Conservation (phyloP, 2,113 vertebrate species). For the Cercocebus atys region DNA sequence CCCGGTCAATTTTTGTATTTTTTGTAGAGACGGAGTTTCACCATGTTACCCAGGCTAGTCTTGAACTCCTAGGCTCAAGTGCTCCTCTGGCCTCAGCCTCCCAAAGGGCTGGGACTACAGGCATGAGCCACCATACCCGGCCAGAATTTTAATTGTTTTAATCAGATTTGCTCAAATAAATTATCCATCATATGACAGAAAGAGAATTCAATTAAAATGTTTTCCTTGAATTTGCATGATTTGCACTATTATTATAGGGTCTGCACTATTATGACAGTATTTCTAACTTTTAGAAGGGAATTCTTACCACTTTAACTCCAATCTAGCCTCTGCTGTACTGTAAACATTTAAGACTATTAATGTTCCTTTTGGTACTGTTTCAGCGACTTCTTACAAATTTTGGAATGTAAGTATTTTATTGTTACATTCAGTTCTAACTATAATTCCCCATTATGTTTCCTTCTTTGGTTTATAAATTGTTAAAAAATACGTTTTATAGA, state of each 20-base stretch:
- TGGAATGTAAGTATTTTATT: slow-evolving; percentile 2
- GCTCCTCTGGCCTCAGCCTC: no score
- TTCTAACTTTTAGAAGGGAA: background rate
- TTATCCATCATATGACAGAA: background rate
- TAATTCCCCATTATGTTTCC: background rate
- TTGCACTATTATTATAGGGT: no score
- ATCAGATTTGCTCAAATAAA: slow-evolving; percentile 4
- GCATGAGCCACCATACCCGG: no score
- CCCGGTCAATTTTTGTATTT: no score
- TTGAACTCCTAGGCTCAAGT: no score
- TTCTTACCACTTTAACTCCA: background rate
- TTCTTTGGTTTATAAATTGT: background rate
- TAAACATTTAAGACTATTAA: background rate
- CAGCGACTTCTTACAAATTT: background rate
- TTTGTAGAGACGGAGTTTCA: no score
- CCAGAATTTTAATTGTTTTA: background rate
- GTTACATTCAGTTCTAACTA: background rate
- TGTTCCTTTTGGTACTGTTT: background rate
- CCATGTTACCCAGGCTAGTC: no score
- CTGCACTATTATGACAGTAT: background rate
- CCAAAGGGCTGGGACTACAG: no score
- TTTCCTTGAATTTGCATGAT: background rate
- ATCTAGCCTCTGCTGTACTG: background rate
- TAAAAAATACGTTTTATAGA: background rate
- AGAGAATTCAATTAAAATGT: background rate